A percentile compares a stretch with the other conserved stretches of the same genome.
Conservation (phyloP, 92 coral and sea anemone genomes). For the Umimayanthus kanabou region DNA sequence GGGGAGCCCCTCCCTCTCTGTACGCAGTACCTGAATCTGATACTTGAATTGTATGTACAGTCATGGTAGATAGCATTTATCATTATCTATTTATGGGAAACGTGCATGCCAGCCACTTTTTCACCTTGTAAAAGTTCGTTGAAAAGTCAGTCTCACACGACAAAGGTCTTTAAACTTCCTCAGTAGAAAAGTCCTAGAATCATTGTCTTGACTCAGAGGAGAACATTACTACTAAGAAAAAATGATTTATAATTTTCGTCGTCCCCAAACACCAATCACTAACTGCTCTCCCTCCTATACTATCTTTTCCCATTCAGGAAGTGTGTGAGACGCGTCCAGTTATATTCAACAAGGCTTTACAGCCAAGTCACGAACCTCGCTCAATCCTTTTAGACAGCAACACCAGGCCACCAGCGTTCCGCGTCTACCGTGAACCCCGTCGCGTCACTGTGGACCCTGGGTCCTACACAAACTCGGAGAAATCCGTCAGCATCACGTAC, state of each 20-base stretch:
- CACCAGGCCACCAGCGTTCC: conserved; percentile 15
- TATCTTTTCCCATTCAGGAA: conserved; percentile 43
- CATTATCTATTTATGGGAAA: too few relatives aligned
- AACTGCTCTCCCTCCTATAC: not conserved
- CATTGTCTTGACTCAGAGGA: too few relatives aligned
- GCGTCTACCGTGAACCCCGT: conserved; percentile 16
- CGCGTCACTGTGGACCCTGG: conserved; percentile 19
- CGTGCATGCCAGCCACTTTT: too few relatives aligned
- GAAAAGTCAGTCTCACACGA: too few relatives aligned
- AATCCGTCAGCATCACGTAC: not conserved
- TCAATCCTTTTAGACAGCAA: not conserved
- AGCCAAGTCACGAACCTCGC: not conserved
- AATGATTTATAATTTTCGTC: not conserved
- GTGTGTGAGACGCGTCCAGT: conserved; percentile 80
- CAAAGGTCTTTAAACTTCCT: too few relatives aligned
- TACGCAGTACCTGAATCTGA: too few relatives aligned
- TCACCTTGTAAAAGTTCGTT: too few relatives aligned
- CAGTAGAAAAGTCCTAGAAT: too few relatives aligned
- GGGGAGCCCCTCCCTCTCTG: too few relatives aligned
- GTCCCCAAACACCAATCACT: not conserved
- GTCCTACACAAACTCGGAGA: conserved; percentile 11
- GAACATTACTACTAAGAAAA: too few relatives aligned
- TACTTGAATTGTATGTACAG: too few relatives aligned
- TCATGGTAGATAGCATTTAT: too few relatives aligned
- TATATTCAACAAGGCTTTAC: conserved; percentile 46